Evolutionary conservation across 2,113 vertebrate genomes (phyloP), one percentile per base, ranked within the genome.

Genomic region (Typhlomys cinereus): DNA sequence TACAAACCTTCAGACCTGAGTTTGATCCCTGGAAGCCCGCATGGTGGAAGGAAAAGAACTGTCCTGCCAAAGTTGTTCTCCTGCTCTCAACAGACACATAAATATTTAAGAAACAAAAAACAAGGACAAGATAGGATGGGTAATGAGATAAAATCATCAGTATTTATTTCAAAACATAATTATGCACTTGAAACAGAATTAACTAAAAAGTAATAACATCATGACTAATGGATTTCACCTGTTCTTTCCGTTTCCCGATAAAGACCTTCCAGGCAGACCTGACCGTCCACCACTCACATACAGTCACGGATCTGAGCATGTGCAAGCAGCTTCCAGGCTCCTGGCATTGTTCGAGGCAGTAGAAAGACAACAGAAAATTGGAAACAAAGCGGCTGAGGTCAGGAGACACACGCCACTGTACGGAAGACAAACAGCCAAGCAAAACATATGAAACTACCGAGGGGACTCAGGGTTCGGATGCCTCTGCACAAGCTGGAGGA

Each of bases 111-210:
- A n/a, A n/a, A n/a, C n/a, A n/a, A n/a, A n/a, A n/a, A n/a, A n/a
- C n/a, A n/a, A n/a, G n/a, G n/a, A n/a, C n/a, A n/a, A n/a, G 12
- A 73, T 73, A 73, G 17, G 41, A 46, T 73, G 27, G 31, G 18
- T 46, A 73, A 31, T 39, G 46, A 73, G 70, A 73, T 46, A 36
- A 95, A 75, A 75, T 41, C 31, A 48, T 74, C n/a, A 74, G 11
- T 80, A 91, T 73, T 82, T 80, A 91, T 73, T 82, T 94, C 14
- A 93, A 18, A 94, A 88, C 18, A 79, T 31, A 73, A 50, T 64
- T 79, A 7, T 14, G 83, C 44, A 73, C 85, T 90, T 71, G 84
- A 73, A 95, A 75, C 21, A 88, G 31, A 87, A 82, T 76, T 48
- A 85, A 90, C 23, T 90, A 23, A 27, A 34, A 57, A 87, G 64